Base-by-base conservation (phyloP, 2,888 invertebrate genomes). In the Ectemnius continuus region DNA sequence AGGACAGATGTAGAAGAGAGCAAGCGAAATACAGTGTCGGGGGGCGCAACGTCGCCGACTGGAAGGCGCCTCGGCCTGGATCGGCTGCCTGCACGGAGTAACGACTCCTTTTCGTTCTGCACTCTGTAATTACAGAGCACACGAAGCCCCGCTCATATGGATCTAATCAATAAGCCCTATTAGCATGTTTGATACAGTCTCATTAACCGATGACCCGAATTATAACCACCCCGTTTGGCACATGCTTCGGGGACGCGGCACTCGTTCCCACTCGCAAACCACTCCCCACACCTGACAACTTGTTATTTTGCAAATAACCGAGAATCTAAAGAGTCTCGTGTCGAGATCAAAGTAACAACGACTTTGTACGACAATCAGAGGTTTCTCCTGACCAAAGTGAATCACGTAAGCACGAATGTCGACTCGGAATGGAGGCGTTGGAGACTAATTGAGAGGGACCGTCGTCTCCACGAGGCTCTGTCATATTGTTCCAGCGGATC, bases 401-500 rank as follows among this genome's bases (percentile, higher is more conserved):
- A 36, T 36, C 36, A 36, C 18, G 48, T 23, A 8, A 14, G n/a
- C 14, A 16, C 8, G 11, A 18, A 8, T n/a, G 36, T 60, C 68
- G 60, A 58, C 45, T 16, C 46, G 36, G 64, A 61, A 62, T 62
- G 70, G 68, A 75, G 72, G 46, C 62, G 56, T 74, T 74, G 77
- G 84, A 79, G 73, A 80, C 83, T 87, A 88, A 89, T 88, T 87
- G 86, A 85, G 87, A 86, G 86, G 87, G 85, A 87, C 86, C 85
- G 87, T 88, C 87, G 89, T 89, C 89, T 89, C 87, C 85, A 79
- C 85, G 67, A 85, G 84, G 86, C 85, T 84, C 85, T 82, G 85
- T 86, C 87, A 88, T 87, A 90, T 90, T 90, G 90, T 89, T 88
- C 86, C 80, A 81, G 62, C 72, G 90, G 90, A 90, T 91, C 91